phyloP scores from a whole-genome alignment of 92 coral and sea anemone genomes.

The Actinernus sp. region DNA sequence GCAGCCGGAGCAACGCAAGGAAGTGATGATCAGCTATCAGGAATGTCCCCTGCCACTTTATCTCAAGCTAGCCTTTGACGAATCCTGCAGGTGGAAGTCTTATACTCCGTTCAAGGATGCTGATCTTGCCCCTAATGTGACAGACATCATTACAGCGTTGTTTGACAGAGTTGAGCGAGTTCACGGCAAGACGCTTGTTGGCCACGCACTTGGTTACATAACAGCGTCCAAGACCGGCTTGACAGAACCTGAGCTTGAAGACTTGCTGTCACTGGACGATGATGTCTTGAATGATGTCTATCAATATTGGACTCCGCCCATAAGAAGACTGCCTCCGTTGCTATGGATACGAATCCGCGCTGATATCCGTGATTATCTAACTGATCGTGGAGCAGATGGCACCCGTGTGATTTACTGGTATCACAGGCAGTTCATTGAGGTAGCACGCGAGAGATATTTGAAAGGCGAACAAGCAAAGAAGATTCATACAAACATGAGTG shows the following conservation, averaged over 20 bases:
- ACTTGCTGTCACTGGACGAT: slow-evolving; percentile 95
- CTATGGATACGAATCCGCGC: slow-evolving; percentile 96
- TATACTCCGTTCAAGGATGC: slow-evolving; percentile 76
- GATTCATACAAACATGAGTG: slow-evolving; percentile 87
- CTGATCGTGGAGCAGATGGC: slow-evolving; percentile 96
- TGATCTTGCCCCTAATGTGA: slow-evolving; percentile 70
- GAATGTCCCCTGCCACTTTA: slow-evolving; percentile 92
- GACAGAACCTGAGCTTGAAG: slow-evolving; percentile 93
- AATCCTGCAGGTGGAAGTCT: slow-evolving; percentile 95
- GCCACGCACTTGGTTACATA: slow-evolving; percentile 90
- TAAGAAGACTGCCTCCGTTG: slow-evolving; percentile 95
- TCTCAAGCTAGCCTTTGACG: slow-evolving; percentile 94
- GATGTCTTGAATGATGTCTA: slow-evolving; percentile 96
- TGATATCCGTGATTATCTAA: slow-evolving; percentile 92
- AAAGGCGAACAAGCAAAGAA: slow-evolving; percentile 56
- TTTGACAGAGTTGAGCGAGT: slow-evolving; percentile 85
- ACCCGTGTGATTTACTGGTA: slow-evolving; percentile 96
- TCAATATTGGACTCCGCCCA: slow-evolving; percentile 99
- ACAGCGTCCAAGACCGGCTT: slow-evolving; percentile 95
- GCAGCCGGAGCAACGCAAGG: slow-evolving; percentile 73
- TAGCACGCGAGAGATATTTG: slow-evolving; percentile 85
- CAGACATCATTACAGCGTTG: slow-evolving; percentile 85
- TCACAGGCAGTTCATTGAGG: slow-evolving; percentile 98
- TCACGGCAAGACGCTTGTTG: slow-evolving; percentile 89
- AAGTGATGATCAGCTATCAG: slow-evolving; percentile 72